Percentiles rank a stretch among this genome's conserved stretches.
Evolutionary conservation across 2,797 vertebrate species (phyloP).

Genomic region (Protonibea diacanthus): DNA sequence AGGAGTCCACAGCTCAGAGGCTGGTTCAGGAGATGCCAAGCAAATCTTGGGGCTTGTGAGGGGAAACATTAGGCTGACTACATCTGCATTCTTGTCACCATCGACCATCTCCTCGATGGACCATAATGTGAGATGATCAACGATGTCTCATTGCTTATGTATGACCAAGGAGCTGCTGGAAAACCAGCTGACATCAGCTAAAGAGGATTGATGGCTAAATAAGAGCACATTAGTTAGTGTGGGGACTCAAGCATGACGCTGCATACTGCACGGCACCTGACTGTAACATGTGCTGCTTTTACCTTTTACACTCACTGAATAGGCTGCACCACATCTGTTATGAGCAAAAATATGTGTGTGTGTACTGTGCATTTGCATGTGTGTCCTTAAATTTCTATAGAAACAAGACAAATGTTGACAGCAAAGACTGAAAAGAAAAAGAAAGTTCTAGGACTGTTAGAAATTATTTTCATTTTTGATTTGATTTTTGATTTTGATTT

Average conservation of each 20-base stretch:
- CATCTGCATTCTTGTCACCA: conserved; percentile 49
- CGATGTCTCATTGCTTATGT: conserved; percentile 65
- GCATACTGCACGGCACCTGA: conserved; percentile 3
- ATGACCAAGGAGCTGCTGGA: conserved; percentile 52
- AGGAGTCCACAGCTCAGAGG: neutral
- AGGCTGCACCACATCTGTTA: too few relatives aligned
- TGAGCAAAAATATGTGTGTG: neutral
- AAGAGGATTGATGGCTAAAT: conserved; percentile 75
- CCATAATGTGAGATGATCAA: conserved; percentile 68
- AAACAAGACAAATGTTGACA: neutral
- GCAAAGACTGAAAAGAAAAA: neutral
- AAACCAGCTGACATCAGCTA: conserved; percentile 70
- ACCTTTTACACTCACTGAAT: neutral
- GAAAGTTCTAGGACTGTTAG: neutral
- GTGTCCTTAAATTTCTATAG: neutral
- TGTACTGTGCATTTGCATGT: neutral
- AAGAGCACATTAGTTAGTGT: conserved; percentile 65
- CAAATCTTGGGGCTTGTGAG: neutral
- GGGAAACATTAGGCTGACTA: conserved; percentile 21
- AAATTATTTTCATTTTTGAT: neutral
- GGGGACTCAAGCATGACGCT: conserved; percentile 39
- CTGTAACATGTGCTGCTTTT: conserved; percentile 2
- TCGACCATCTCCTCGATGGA: conserved; percentile 40
- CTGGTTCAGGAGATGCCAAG: conserved; percentile 2
- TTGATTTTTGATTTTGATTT: too few relatives aligned